A percentile compares a stretch with the other conserved stretches of the same genome.
Evolutionary conservation across 2,797 vertebrate genomes (phyloP).

Genomic region (Linurgus olivaceus): DNA sequence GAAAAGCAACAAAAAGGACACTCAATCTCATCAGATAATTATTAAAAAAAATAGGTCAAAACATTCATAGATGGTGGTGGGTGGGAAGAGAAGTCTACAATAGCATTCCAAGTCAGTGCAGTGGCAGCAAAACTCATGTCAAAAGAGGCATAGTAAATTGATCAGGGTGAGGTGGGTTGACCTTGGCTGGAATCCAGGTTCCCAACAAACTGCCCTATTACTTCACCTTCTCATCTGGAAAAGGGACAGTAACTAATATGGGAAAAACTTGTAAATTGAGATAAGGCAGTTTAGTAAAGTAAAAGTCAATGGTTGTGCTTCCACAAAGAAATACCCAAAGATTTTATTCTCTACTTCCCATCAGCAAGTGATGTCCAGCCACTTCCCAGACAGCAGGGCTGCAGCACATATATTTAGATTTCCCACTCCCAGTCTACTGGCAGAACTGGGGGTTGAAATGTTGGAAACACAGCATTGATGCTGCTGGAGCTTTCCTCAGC

Average conservation of each 20-base stretch:
- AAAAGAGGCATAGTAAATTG: not conserved
- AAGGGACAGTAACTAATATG: not conserved
- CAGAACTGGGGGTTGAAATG: not conserved
- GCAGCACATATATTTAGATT: not conserved
- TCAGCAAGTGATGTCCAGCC: accelerated
- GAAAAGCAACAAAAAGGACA: not conserved
- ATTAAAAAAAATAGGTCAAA: not conserved
- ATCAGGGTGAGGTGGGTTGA: not conserved
- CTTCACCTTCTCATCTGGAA: not conserved
- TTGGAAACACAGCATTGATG: not conserved
- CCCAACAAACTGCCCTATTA: not conserved
- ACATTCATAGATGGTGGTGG: not conserved
- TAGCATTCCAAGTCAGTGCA: not conserved
- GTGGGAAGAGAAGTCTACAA: not conserved
- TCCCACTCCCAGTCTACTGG: not conserved
- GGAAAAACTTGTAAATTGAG: not conserved
- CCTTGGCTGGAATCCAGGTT: not conserved
- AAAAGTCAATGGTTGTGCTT: not conserved
- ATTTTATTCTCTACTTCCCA: not conserved
- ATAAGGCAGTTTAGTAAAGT: not conserved
- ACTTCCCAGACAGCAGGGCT: not conserved
- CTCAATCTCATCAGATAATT: not conserved
- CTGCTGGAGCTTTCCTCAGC: not conserved
- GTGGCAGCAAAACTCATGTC: not conserved
- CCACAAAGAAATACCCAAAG: not conserved